phyloP scores from a whole-genome alignment of 2,888 invertebrate genomes.

The Xylota sylvarum region DNA sequence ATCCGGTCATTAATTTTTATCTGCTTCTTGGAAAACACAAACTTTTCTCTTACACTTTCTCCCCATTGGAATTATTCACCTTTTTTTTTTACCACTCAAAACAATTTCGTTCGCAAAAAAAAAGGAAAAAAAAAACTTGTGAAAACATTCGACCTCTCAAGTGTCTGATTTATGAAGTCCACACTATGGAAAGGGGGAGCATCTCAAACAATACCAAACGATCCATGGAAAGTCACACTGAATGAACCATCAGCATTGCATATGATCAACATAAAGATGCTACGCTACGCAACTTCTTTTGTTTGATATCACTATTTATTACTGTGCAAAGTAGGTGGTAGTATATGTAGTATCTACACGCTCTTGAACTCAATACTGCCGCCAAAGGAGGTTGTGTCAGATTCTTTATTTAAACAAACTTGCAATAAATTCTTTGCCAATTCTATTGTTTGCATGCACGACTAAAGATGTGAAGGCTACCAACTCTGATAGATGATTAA shows the following conservation, averaged over 20 bases:
- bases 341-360: slow-evolving; percentile 13
- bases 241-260: slow-evolving; percentile 26
- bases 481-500: slow-evolving; percentile 47
- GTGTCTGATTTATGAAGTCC: slow-evolving; percentile 33
- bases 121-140: slow-evolving; percentile 1
- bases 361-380: slow-evolving; percentile 68
- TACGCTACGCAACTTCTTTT: slow-evolving; percentile 38
- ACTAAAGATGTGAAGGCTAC: slow-evolving; percentile 69
- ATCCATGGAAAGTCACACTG: slow-evolving; percentile 35
- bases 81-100: slow-evolving; percentile 7
- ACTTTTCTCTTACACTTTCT: slow-evolving; percentile 59
- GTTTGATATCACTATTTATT: background rate
- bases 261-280: slow-evolving; percentile 32
- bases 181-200: background rate
- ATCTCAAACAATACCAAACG: slow-evolving; percentile 24
- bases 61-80: slow-evolving; percentile 12
- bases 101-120: slow-evolving; percentile 33
- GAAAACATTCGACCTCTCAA: background rate
- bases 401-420: slow-evolving; percentile 62
- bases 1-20: slow-evolving; percentile 61
- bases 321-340: background rate
- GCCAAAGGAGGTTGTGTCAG: slow-evolving; percentile 48
- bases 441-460: slow-evolving; percentile 73
- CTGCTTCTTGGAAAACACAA: slow-evolving; percentile 27
- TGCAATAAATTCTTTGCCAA: slow-evolving; percentile 71